Evolutionary conservation across 2,797 vertebrate species (phyloP).

Genomic region (Phaenicophaeus curvirostris): DNA sequence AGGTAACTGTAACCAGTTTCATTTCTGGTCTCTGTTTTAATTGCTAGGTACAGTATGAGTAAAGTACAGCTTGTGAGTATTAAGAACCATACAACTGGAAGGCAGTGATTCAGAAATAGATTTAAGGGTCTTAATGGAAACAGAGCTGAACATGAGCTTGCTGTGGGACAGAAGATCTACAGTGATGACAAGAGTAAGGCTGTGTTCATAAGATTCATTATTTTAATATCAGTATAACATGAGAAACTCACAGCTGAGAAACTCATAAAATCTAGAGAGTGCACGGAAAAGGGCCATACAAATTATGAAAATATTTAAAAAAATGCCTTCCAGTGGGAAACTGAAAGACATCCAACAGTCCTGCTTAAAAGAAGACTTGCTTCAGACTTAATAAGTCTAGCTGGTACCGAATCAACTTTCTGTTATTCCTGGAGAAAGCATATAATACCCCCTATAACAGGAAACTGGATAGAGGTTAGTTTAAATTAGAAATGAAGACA

Average conservation of each 20-base stretch:
- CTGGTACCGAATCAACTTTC: background rate
- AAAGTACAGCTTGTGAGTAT: background rate
- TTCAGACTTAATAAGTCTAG: background rate
- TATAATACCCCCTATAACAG: background rate
- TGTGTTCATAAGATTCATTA: background rate
- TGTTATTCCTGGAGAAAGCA: background rate
- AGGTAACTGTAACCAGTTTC: background rate
- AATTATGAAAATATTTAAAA: background rate
- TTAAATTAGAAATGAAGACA: background rate
- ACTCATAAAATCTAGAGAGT: background rate
- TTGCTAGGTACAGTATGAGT: background rate
- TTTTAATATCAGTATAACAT: background rate
- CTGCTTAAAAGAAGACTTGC: background rate
- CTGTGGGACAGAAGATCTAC: background rate
- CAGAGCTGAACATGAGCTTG: background rate
- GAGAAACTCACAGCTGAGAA: slow-evolving; percentile 22
- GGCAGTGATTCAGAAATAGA: background rate
- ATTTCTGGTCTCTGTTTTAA: background rate
- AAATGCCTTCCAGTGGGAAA: background rate
- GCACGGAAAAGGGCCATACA: background rate
- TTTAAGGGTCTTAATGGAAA: background rate
- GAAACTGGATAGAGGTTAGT: background rate
- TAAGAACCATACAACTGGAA: background rate
- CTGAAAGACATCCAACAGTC: background rate
- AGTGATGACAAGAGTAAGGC: background rate